Percentiles rank a stretch among this genome's conserved stretches.
phyloP scores from a whole-genome alignment of 2,797 vertebrate species.

The Lithobates sylvaticus region DNA sequence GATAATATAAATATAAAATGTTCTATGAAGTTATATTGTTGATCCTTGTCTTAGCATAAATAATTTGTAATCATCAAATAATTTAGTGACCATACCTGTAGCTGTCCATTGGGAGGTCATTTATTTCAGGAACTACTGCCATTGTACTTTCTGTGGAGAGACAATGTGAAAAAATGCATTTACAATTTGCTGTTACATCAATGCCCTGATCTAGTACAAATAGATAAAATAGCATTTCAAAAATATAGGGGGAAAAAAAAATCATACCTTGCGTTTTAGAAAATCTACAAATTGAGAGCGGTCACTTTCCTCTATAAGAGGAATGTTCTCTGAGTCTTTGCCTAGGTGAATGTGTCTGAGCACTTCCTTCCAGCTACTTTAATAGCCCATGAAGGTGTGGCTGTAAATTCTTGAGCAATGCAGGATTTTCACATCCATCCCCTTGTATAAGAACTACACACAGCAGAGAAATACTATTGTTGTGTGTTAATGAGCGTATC shows the following conservation, averaged over 20 bases:
- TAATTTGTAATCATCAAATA: neutral
- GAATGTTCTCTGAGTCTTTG: neutral
- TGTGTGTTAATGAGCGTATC: neutral
- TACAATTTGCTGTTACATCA: neutral
- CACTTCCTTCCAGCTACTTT: neutral
- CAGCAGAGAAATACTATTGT: neutral
- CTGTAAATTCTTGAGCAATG: neutral
- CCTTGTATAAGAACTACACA: neutral
- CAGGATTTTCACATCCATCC: neutral
- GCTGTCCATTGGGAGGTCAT: constrained; percentile 7
- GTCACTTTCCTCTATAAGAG: neutral
- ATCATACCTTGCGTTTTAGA: neutral
- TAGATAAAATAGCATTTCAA: neutral
- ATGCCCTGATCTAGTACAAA: neutral
- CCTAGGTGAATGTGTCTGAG: neutral
- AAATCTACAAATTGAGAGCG: neutral
- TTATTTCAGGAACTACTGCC: constrained; percentile 37
- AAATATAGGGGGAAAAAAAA: neutral
- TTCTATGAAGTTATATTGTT: no score
- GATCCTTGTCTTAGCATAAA: no score
- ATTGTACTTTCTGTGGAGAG: constrained; percentile 28
- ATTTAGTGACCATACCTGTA: constrained; percentile 24
- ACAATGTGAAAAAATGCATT: neutral
- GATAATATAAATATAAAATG: no score
- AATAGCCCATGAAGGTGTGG: neutral